Evolutionary conservation across 1,140 invertebrate genomes (phyloP), one percentile per base, ranked within the genome.

Genomic region (Carposina sasakii): DNA sequence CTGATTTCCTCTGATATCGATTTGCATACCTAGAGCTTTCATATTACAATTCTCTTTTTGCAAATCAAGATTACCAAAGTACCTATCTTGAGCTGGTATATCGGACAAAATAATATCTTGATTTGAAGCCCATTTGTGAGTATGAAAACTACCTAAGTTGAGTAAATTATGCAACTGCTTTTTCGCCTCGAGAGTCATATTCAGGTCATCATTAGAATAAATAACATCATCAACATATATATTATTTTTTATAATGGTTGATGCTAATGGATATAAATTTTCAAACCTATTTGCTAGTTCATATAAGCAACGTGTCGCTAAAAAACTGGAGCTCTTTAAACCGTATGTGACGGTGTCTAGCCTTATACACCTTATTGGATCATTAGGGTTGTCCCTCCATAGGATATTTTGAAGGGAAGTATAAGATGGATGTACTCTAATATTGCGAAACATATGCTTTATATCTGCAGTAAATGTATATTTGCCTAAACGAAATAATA

Each of bases 1-100:
- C n/a, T n/a, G n/a, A n/a, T n/a, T n/a, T 20, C 3, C 8, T 23
- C 2, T 40, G n/a, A 6, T 19, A 20, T 5, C 30, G 16, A 9
- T 36, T 40, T 24, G 22, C 21, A 26, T 15, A 19, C 5, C 13
- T 17, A 16, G 36, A 23, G 33, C 24, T 40, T 9, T 40, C 21
- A 10, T 41, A 26, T 36, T 31, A 48, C 31, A 22, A 17, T 20
- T 48, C 48, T 10, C 19, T 23, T 13, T 31, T 3, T 9, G 31
- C 26, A 42, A 42, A 28, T 28, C 36, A 50, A 31, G 24, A 23
- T 13, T 34, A 6, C 6, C 48, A 39, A 26, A 50, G 26, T 50
- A 30, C 10, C 22, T 16, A 34, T 26, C 0, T 12, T 5, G 2
- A 24, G 16, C n/a, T 42, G 49, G 40, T 13, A 52, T 23, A 31